phyloP scores from a whole-genome alignment of 2,797 vertebrate genomes.

The Gila robusta region DNA sequence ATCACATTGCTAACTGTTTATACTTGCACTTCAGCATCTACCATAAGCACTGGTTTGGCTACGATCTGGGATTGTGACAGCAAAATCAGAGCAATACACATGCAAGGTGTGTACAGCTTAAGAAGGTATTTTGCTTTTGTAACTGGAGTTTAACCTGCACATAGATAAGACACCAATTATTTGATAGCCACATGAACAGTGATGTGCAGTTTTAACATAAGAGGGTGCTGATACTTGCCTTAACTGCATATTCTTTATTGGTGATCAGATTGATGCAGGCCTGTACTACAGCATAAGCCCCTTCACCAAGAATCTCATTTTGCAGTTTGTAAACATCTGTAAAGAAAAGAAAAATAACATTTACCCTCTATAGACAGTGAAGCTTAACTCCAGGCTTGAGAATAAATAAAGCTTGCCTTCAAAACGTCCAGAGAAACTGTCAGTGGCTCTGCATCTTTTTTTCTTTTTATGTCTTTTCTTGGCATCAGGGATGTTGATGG shows the following conservation, averaged over 20 bases:
- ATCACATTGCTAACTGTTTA: neutral
- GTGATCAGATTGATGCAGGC: conserved; percentile 94
- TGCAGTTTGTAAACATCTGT: conserved; percentile 96
- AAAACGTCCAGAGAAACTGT: conserved; percentile 94
- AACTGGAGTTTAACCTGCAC: conserved; percentile 3
- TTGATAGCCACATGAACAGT: neutral
- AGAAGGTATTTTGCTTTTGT: neutral
- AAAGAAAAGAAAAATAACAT: neutral
- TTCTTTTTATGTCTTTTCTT: conserved; percentile 98
- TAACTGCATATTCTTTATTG: conserved; percentile 96
- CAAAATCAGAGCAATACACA: neutral
- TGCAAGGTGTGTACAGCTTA: neutral
- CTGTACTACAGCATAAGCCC: conserved; percentile 93
- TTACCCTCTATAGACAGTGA: neutral
- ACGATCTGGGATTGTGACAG: neutral
- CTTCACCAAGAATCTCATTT: conserved; percentile 94
- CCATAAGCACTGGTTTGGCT: neutral
- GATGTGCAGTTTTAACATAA: neutral
- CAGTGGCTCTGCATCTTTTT: conserved; percentile 93
- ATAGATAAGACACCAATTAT: neutral
- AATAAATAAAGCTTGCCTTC: conserved; percentile 81
- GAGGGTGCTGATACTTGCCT: conserved; percentile 77
- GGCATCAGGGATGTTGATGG: conserved; percentile 94
- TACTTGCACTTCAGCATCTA: neutral
- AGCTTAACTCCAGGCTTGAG: neutral